Percentiles rank a stretch among this genome's conserved stretches.
phyloP scores from a whole-genome alignment of 2,113 vertebrate species.

The Lophura nycthemera region DNA sequence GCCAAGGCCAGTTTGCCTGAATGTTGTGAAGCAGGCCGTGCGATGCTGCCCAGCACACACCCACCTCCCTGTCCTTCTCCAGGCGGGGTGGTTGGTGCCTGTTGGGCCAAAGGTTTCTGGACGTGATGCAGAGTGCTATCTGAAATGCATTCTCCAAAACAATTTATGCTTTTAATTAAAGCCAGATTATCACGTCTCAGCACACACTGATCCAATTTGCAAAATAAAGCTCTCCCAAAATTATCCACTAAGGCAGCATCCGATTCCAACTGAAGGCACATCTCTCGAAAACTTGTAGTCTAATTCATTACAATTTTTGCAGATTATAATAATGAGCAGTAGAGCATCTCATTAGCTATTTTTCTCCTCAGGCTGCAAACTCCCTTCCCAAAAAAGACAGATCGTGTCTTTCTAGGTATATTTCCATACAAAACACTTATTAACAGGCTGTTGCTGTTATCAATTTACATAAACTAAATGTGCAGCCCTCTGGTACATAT shows the following conservation, averaged over 20 bases:
- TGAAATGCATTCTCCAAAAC: conserved; percentile 39
- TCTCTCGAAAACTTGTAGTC: conserved; percentile 38
- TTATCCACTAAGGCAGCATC: conserved; percentile 49
- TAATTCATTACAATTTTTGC: conserved; percentile 51
- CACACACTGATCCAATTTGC: conserved; percentile 57
- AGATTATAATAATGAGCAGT: conserved; percentile 60
- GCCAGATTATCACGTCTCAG: conserved; percentile 66
- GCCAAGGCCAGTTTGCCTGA: neutral
- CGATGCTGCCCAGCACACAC: neutral
- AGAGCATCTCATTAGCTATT: conserved; percentile 46
- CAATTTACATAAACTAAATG: conserved; percentile 79
- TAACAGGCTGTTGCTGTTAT: conserved; percentile 77
- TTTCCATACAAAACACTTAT: conserved; percentile 72
- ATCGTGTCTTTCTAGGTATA: conserved; percentile 70
- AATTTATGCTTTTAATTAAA: conserved; percentile 68
- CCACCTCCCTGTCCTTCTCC: neutral
- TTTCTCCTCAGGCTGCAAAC: conserved; percentile 56
- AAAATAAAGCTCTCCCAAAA: conserved; percentile 61
- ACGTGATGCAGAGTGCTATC: conserved; percentile 22
- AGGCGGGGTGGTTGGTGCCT: neutral
- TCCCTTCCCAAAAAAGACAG: conserved; percentile 67
- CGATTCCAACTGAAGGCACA: conserved; percentile 43
- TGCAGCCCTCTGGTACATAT: conserved; percentile 73
- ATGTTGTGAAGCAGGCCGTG: neutral
- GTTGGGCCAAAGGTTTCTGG: conserved; percentile 9